Conservation (phyloP, 2,113 vertebrate genomes). For the Colinus virginianus region DNA sequence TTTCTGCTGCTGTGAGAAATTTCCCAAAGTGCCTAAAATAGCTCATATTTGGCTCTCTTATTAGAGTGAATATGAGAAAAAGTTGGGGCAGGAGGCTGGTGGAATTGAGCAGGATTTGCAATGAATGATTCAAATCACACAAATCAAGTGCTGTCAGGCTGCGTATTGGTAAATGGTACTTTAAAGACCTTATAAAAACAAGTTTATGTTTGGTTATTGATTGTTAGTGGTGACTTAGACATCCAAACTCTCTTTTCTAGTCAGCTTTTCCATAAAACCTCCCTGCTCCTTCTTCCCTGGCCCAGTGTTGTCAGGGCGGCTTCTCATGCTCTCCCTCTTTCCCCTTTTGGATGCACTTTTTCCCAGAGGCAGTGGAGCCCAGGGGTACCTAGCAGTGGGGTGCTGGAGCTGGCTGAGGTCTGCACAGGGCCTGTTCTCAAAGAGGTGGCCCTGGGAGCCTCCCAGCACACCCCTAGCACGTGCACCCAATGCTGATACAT, state of each 20-base stretch:
- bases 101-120: neutral
- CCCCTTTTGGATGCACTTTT: rapidly evolving
- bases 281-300: neutral
- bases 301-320: rapidly evolving
- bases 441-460: neutral
- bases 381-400: rapidly evolving
- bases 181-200: neutral
- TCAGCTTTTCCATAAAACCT: neutral
- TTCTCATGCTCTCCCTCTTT: rapidly evolving
- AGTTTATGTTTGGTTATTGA: neutral
- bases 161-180: neutral
- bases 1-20: neutral
- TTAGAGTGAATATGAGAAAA: neutral
- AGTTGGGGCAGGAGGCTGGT: neutral
- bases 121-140: neutral
- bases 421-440: rapidly evolving
- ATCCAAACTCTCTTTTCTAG: neutral
- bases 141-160: neutral
- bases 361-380: rapidly evolving
- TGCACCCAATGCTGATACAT: rapidly evolving
- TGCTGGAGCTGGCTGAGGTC: rapidly evolving
- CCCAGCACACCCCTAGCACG: rapidly evolving
- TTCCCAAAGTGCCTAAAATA: neutral
- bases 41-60: neutral
- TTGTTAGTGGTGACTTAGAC: neutral